phyloP scores from a whole-genome alignment of 2,888 invertebrate species.

The Globia sparganii region DNA sequence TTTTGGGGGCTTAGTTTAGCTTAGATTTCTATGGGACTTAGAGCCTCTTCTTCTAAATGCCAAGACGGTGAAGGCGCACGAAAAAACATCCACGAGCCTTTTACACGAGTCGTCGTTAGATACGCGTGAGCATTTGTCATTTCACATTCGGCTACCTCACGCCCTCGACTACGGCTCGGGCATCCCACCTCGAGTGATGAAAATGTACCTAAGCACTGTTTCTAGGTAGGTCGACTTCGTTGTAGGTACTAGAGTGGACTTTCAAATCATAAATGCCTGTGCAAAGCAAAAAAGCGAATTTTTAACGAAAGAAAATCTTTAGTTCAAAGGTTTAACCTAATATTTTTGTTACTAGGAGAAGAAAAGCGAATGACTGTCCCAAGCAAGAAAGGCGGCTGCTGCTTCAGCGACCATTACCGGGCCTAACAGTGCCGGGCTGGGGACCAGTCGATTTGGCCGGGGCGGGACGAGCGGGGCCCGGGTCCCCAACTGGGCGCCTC shows the following conservation, averaged over 20 bases:
- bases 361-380: constrained; percentile 15
- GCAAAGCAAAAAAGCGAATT: constrained; percentile 2
- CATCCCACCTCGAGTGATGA: neutral
- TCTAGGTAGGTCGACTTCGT: neutral
- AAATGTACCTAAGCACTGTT: neutral
- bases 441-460: constrained; percentile 98
- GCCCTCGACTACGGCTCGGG: neutral
- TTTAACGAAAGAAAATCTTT: neutral
- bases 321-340: neutral
- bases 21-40: too few relatives aligned
- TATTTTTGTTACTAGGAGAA: constrained; percentile 14
- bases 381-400: constrained; percentile 84
- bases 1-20: too few relatives aligned
- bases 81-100: neutral
- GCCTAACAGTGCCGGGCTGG: constrained; percentile 93
- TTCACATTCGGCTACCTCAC: neutral
- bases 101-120: neutral
- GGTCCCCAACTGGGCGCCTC: constrained; percentile 83
- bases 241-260: neutral
- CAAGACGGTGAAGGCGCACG: too few relatives aligned
- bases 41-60: neutral
- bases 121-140: neutral
- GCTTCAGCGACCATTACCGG: constrained; percentile 71
- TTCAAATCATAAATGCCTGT: neutral
- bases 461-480: constrained; percentile 60